Conservation (phyloP, 1,140 invertebrate species). For the Anthonomus grandis region DNA sequence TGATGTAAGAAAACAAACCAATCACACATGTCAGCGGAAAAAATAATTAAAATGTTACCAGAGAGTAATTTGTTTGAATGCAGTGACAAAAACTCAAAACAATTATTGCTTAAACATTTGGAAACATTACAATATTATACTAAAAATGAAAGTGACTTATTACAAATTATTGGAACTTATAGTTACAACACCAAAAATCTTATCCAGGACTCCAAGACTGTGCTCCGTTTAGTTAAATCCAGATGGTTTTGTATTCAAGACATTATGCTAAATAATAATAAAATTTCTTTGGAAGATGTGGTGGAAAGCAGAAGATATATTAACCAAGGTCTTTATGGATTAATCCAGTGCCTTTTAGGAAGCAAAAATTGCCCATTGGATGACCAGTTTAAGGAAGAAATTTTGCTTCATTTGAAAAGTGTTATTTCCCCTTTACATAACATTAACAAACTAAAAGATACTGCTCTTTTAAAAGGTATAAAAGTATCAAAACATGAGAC, state of each 20-base stretch:
- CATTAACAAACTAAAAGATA: conserved; percentile 22
- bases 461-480: conserved; percentile 30
- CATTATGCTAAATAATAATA: conserved; percentile 25
- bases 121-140: no score
- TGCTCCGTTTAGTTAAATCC: conserved; percentile 28
- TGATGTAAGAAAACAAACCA: no score
- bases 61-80: no score
- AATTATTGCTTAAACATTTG: no score
- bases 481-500: conserved; percentile 16
- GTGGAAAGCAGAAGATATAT: conserved; percentile 27
- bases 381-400: conserved; percentile 10
- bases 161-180: conserved; percentile 23
- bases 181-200: conserved; percentile 25
- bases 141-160: no score
- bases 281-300: conserved; percentile 13
- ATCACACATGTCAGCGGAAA: no score
- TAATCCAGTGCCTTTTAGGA: conserved; percentile 22
- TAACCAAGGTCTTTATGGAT: conserved; percentile 24
- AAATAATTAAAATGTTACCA: no score
- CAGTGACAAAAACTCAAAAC: no score
- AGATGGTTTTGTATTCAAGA: conserved; percentile 37
- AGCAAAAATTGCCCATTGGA: conserved; percentile 14
- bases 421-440: conserved; percentile 17
- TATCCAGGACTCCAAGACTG: conserved; percentile 31
- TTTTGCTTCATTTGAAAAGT: conserved; percentile 19